Percentiles rank a stretch among this genome's conserved stretches.
Conservation (phyloP, 2,113 vertebrate genomes). For the Indri indri region DNA sequence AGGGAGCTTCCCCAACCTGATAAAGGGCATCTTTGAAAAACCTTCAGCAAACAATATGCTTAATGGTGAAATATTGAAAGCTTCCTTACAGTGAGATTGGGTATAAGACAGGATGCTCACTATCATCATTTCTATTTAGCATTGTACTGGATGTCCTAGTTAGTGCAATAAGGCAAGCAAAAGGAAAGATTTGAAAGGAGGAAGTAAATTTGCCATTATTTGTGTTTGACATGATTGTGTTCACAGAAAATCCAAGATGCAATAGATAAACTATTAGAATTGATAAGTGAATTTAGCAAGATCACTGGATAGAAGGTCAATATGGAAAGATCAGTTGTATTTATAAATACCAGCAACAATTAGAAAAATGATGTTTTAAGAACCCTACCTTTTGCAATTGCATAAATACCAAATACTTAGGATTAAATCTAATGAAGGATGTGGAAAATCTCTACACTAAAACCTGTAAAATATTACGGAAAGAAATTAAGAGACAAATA, state of each 20-base stretch:
- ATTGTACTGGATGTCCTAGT: neutral
- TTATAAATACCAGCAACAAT: conserved; percentile 24
- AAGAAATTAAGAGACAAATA: conserved; percentile 26
- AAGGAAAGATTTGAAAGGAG: conserved; percentile 30
- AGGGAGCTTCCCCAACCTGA: neutral
- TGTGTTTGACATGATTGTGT: neutral
- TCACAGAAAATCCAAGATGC: neutral
- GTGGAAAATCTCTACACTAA: neutral
- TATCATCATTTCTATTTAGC: neutral
- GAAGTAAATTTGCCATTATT: conserved; percentile 8
- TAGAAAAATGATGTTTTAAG: neutral
- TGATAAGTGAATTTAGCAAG: conserved; percentile 14
- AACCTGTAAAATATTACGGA: neutral
- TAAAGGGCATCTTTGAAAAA: neutral
- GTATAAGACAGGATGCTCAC: neutral
- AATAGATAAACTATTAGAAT: neutral
- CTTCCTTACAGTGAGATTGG: neutral
- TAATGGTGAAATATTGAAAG: neutral
- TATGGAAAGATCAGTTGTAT: neutral
- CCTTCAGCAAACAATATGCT: neutral
- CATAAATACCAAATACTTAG: conserved; percentile 28
- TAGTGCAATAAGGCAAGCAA: neutral
- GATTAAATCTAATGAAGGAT: conserved; percentile 25
- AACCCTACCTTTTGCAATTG: neutral
- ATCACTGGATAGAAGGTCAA: conserved; percentile 1